A percentile compares a stretch with the other conserved stretches of the same genome.
These are phyloP conservation scores for Sinohyriopsis cumingii DNA, from an alignment of 2,888 invertebrate species.

Conservation along the genomic window DNA sequence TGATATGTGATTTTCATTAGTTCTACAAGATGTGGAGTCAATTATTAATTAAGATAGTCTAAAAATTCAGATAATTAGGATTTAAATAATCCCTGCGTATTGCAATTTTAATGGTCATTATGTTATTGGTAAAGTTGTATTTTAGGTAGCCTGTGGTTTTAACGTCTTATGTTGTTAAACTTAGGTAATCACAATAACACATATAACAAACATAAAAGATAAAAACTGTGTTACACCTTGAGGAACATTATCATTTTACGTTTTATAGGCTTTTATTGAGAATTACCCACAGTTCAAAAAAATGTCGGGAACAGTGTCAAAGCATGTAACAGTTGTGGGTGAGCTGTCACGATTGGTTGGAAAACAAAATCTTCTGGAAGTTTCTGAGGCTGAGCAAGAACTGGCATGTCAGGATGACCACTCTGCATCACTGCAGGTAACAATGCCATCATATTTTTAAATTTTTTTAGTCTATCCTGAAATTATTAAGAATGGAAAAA, in stretches of 20 bases:
- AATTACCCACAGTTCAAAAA: constrained; percentile 96
- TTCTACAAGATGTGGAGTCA: too few species aligned
- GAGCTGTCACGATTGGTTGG: constrained; percentile 91
- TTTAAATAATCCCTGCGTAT: too few species aligned
- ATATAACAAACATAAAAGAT: not conserved
- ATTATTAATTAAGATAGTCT: too few species aligned
- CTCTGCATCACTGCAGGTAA: constrained; percentile 77
- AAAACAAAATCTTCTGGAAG: constrained; percentile 85
- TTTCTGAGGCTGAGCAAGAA: constrained; percentile 74
- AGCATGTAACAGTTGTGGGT: constrained; percentile 97
- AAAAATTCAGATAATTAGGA: too few species aligned
- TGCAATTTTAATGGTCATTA: too few species aligned
- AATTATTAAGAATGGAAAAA: too few species aligned
- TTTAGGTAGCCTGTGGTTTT: too few species aligned
- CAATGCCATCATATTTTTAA: not conserved
- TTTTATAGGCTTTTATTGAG: constrained; percentile 86
- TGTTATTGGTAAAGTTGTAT: too few species aligned
- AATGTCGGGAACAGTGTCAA: constrained; percentile 86
- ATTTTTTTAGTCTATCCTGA: too few species aligned
- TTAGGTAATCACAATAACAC: too few species aligned
- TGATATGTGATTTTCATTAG: too few species aligned
- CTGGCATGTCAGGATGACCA: constrained; percentile 81
- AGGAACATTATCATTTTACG: constrained; percentile 1
- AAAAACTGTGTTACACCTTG: not conserved
- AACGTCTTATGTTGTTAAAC: too few species aligned